phyloP scores from a whole-genome alignment of 2,113 vertebrate species.

The Atractosteus spatula region DNA sequence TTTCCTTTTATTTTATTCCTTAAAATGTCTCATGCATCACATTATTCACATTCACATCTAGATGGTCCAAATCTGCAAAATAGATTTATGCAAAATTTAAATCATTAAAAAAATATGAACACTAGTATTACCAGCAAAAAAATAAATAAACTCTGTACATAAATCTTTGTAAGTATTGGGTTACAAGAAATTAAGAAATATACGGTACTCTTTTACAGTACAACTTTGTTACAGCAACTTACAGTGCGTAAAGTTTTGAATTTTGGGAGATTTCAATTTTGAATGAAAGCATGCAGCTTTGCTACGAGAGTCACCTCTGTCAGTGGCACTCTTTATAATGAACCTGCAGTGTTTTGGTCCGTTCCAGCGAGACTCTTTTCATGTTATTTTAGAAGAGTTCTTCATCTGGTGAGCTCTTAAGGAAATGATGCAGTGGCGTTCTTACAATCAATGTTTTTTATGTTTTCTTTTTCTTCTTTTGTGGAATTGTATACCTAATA shows the following conservation, averaged over 20 bases:
- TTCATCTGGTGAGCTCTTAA: conserved; percentile 28
- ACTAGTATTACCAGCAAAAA: conserved; percentile 12
- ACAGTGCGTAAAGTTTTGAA: conserved; percentile 66
- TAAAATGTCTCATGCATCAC: neutral
- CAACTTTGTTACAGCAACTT: conserved; percentile 67
- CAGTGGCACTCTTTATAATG: conserved; percentile 69
- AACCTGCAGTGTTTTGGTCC: conserved; percentile 46
- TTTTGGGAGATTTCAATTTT: conserved; percentile 63
- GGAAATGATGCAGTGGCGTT: conserved; percentile 35
- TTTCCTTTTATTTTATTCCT: conserved; percentile 38
- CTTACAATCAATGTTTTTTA: conserved; percentile 70
- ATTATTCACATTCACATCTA: conserved; percentile 49
- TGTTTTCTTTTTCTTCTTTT: conserved; percentile 61
- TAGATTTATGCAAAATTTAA: conserved; percentile 71
- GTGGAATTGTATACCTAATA: conserved; percentile 85
- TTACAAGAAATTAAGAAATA: conserved; percentile 36
- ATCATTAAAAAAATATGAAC: conserved; percentile 52
- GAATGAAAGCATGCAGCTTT: conserved; percentile 71
- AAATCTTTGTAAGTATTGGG: conserved; percentile 57
- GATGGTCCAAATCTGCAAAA: conserved; percentile 62
- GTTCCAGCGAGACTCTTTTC: conserved; percentile 67
- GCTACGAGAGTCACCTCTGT: conserved; percentile 64
- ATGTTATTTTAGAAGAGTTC: conserved; percentile 61
- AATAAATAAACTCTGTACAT: conserved; percentile 59
- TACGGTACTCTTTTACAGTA: conserved; percentile 57